Evolutionary conservation across 2,888 invertebrate genomes (phyloP), one percentile per base, ranked within the genome.

Genomic region (Stenotaenia linearis): DNA sequence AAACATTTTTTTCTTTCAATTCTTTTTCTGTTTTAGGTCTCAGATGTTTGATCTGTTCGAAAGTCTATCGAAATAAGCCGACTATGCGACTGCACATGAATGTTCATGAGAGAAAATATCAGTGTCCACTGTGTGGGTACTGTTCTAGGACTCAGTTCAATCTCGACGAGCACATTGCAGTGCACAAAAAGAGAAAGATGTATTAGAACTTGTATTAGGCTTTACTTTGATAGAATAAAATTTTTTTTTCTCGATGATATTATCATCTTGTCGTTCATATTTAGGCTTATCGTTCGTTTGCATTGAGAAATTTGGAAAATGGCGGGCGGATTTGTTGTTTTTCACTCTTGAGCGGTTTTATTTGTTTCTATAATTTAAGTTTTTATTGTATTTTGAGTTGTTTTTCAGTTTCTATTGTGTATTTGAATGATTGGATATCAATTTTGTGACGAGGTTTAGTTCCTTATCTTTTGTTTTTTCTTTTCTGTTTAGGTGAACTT

Each of bases 51-150:
- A 61, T 78, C n/a, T 78, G 78, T 35, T 30, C 28, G 2, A 50
- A 78, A 15, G 61, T 61, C n/a, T 78, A 78, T 56, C 50, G 56
- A 0, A 32, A 40, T 28, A 56, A 28, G 9, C 28, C 40, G 10
- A 30, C 40, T 7, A 28, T 78, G 32, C 30, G 37, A 10, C 61
- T 28, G 7, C 78, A 78, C 61, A 50, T 78, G 50, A 78, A 78
- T 61, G 50, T 78, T 1, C 78, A 78, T 23, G 18, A 56, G 56
- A 78, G 61, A 56, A 50, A 61, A 30, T 78, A 56, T 61, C 50
- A 78, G 15, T 78, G 78, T 61, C 30, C 56, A n/a, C 15, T 40
- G 6, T 78, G 78, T 28, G 56, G 61, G 4, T 56, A 78, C 18
- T 78, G 56, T n/a, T 21, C 28, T n/a, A n/a, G 50, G n/a, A 78